phyloP scores from a whole-genome alignment of 2,113 vertebrate species.

The Ophthalmotilapia sp. region DNA sequence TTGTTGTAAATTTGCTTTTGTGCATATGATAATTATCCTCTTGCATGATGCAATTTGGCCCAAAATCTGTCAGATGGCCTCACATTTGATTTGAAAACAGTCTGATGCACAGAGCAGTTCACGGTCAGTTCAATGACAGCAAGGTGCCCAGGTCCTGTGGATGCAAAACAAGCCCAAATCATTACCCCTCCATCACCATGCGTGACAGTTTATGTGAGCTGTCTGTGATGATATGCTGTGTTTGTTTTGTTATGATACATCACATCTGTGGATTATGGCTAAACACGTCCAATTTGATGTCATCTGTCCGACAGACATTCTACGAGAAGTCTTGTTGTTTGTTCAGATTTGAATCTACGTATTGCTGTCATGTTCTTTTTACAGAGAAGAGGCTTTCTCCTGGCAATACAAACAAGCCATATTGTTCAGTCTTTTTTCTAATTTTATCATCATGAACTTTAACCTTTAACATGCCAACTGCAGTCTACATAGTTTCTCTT shows the following conservation, averaged over 20 bases:
- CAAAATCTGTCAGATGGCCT: not conserved
- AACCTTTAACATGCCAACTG: not conserved
- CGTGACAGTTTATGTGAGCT: not conserved
- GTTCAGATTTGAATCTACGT: not conserved
- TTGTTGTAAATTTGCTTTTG: not conserved
- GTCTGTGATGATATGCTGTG: not conserved
- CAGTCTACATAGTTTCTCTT: not conserved
- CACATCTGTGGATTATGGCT: not conserved
- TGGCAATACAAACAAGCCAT: not conserved
- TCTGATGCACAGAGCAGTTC: not conserved
- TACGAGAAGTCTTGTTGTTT: not conserved
- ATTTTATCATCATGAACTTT: not conserved
- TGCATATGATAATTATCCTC: not conserved
- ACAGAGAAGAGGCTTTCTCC: not conserved
- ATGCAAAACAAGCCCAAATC: not conserved
- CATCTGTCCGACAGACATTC: not conserved
- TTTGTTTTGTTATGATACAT: not conserved
- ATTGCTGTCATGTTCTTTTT: not conserved
- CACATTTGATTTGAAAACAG: not conserved
- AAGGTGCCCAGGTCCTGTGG: not conserved
- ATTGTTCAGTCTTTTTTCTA: not conserved
- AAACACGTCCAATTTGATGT: not conserved
- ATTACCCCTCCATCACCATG: not conserved
- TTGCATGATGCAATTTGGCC: not conserved
- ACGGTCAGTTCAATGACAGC: not conserved